Conservation (phyloP, 1,140 invertebrate species). For the Laupala kohalensis region DNA sequence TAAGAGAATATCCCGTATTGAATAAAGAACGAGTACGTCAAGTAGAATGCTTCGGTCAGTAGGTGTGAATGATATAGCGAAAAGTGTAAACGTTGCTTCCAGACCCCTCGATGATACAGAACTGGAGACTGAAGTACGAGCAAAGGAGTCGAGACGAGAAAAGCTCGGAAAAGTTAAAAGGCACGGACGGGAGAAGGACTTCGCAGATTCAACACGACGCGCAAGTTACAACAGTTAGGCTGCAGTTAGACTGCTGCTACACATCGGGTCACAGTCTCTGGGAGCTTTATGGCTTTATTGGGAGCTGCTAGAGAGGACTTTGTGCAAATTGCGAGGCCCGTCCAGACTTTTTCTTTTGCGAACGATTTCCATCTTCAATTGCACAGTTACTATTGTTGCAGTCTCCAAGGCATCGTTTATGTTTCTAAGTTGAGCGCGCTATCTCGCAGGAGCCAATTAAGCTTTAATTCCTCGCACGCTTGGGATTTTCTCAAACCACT, state of each 20-base stretch:
- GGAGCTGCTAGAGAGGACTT: neutral
- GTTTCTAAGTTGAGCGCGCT: neutral
- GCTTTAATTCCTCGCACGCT: neutral
- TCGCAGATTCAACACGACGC: too few species aligned
- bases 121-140: too few species aligned
- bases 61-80: too few species aligned
- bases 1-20: too few species aligned
- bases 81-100: too few species aligned
- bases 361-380: neutral
- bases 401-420: neutral
- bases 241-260: neutral
- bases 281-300: neutral
- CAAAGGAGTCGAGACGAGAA: too few species aligned
- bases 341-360: neutral
- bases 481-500: neutral
- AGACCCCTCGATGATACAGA: too few species aligned
- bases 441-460: neutral
- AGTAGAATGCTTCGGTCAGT: too few species aligned
- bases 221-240: neutral
- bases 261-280: neutral
- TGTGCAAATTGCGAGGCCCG: neutral
- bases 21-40: too few species aligned
- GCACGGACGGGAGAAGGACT: too few species aligned
- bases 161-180: too few species aligned
- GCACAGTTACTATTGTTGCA: neutral